These are phyloP conservation scores for Iguana delicatissima DNA, from an alignment of 2,797 vertebrate species.

Conservation along the genomic window DNA sequence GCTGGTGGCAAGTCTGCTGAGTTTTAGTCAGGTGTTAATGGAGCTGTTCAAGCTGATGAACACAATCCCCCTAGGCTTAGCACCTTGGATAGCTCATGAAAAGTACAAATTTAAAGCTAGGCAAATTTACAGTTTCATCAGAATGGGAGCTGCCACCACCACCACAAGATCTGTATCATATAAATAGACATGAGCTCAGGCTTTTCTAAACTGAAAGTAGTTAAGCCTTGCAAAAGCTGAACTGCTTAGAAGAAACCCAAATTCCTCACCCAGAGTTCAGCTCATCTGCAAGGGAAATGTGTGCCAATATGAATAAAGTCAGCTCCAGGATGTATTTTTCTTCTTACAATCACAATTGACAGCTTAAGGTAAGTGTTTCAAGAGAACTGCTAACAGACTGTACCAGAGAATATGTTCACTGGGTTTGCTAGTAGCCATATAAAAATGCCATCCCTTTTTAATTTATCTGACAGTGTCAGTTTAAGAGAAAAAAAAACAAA, in stretches of 20 bases:
- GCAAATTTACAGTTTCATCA: no score
- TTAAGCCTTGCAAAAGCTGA: not conserved
- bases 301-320: no score
- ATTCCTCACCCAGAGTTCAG: no score
- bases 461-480: not conserved
- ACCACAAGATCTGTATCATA: no score
- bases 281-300: not conserved
- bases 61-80: no score
- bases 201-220: not conserved
- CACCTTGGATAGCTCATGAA: no score
- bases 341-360: not conserved
- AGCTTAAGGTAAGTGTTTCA: not conserved
- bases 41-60: no score
- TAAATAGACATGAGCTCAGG: not conserved
- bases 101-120: no score
- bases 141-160: no score
- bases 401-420: not conserved
- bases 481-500: not conserved
- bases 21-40: no score
- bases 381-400: no score
- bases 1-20: no score
- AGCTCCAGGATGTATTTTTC: not conserved
- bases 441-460: not conserved
- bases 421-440: not conserved
- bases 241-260: not conserved